Evolutionary conservation across 2,113 vertebrate genomes (phyloP), one percentile per base, ranked within the genome.

Genomic region (Chloroceryle aenea): DNA sequence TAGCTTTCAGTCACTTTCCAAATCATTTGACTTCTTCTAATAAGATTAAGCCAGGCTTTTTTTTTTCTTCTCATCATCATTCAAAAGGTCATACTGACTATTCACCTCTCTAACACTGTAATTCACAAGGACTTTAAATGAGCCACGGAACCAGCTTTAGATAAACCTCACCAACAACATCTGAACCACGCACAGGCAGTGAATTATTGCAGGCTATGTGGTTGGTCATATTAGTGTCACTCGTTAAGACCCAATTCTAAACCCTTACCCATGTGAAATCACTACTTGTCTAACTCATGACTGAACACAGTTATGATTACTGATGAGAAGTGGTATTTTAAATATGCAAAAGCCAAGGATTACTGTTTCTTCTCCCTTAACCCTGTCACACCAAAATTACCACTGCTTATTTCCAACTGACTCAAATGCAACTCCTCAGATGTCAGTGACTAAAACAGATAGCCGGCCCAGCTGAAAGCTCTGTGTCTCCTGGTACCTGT

Each of bases 1-100:
- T 95, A 95, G 55, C 62, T 90, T 94, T 95, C 93, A 87, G 68
- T 79, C 84, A 56, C 78, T 96, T 96, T 96, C 61, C 0, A 0
- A 88, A 86, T 77, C 81, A 84, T 95, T 97, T 96, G 77, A 92
- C 78, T 87, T 74, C 71, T 85, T 73, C 87, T 92, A 95, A 87
- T 93, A 80, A 95, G 85, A 94, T 95, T 96, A 96, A 95, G 56
- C 74, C 47, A 78, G 48, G 34, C 14, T 80, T 85, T 92, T 84
- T 85, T 84, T 85, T 63, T 23, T 34, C 12, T 77, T 84, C 32
- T 90, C 83, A 86, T 90, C 68, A 66, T 84, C 61, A 84, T 89
- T 84, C 72, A 69, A 25, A 94, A 94, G 86, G 94, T 96, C 85
- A 59, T 76, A 45, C 50, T 95, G 71, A 92, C 63, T 94, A 38